A percentile compares a stretch with the other conserved stretches of the same genome.
Evolutionary conservation across 2,888 invertebrate species (phyloP).

Genomic region (Machimus rusticus): DNA sequence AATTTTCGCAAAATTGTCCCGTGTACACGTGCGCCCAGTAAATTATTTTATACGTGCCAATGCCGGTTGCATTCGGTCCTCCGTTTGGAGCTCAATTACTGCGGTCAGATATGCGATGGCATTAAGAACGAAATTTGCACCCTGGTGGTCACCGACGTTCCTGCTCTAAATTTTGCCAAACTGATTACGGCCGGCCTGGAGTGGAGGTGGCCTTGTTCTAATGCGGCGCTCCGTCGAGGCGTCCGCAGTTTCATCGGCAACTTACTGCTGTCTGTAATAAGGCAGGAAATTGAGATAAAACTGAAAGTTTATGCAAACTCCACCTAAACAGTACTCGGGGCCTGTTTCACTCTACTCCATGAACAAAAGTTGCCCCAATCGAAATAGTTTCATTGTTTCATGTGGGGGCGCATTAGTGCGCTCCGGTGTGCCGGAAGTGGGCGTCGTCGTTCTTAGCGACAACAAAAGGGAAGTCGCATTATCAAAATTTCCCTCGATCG

Average conservation of each 20-base stretch:
- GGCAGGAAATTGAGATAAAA: constrained; percentile 37
- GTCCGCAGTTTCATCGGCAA: background rate
- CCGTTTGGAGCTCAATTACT: background rate
- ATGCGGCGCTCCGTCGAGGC: background rate
- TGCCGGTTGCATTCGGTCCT: background rate
- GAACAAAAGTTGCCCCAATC: constrained; percentile 19
- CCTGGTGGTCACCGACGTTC: background rate
- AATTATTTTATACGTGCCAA: constrained; percentile 27
- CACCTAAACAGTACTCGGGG: background rate
- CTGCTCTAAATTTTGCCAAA: background rate
- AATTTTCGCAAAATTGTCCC: background rate
- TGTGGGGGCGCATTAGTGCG: background rate
- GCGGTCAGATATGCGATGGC: constrained; percentile 9
- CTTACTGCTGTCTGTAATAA: constrained; percentile 27
- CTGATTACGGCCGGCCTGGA: constrained; percentile 4
- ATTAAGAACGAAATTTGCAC: background rate
- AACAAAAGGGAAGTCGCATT: constrained; percentile 24
- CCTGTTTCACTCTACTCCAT: background rate
- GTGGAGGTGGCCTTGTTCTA: background rate
- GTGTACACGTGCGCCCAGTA: background rate
- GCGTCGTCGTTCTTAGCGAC: background rate
- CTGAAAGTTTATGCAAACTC: constrained; percentile 30
- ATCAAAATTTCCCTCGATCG: constrained; percentile 16
- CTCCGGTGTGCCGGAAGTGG: background rate
- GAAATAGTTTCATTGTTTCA: background rate